These are phyloP conservation scores for Caenorhabditis sinica DNA, from an alignment of 2,888 invertebrate genomes.

Conservation along the genomic window DNA sequence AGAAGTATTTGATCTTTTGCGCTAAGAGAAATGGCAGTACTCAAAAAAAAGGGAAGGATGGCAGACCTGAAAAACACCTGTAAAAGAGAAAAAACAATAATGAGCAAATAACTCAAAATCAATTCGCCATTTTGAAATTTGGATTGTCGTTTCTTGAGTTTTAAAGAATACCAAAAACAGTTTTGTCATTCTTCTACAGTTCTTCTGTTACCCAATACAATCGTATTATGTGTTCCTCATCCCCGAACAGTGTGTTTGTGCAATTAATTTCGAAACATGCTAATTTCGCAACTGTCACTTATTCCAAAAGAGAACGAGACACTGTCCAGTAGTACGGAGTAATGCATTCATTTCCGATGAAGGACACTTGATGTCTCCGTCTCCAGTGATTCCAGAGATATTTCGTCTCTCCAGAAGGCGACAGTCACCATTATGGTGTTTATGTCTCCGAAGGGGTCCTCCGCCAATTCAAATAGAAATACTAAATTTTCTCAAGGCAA, in stretches of 20 bases:
- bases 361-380: slow-evolving; percentile 53
- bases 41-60: too few relatives aligned
- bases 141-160: too few relatives aligned
- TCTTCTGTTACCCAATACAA: too few relatives aligned
- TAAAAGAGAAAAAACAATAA: too few relatives aligned
- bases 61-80: too few relatives aligned
- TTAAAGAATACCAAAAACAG: too few relatives aligned
- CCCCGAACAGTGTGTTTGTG: not conserved
- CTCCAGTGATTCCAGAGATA: slow-evolving; percentile 37
- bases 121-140: too few relatives aligned
- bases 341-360: slow-evolving; percentile 52
- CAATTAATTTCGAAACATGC: not conserved
- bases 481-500: slow-evolving; percentile 27
- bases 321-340: slow-evolving; percentile 29
- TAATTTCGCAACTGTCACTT: slow-evolving; percentile 39
- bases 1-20: not conserved
- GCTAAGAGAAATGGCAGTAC: too few relatives aligned
- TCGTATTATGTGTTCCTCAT: too few relatives aligned
- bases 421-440: slow-evolving; percentile 59
- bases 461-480: slow-evolving; percentile 39
- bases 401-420: slow-evolving; percentile 15
- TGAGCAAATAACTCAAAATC: too few relatives aligned
- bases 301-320: not conserved
- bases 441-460: slow-evolving; percentile 43
- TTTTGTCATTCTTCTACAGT: too few relatives aligned